phyloP scores from a whole-genome alignment of 2,113 vertebrate genomes.

The Albula glossodonta region DNA sequence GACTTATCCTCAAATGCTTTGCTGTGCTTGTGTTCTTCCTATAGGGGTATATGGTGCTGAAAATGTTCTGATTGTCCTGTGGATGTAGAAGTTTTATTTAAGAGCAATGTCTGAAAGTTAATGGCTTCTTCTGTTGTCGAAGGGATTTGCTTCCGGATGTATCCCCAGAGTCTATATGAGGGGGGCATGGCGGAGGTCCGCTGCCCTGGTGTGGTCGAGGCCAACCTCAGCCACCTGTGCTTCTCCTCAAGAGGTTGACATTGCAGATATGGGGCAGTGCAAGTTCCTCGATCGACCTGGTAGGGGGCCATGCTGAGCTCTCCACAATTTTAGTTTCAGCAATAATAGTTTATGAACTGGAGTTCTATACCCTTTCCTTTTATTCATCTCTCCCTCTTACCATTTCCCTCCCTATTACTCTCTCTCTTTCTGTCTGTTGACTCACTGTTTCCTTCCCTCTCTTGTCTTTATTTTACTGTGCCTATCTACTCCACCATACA shows the following conservation, averaged over 20 bases:
- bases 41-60: no score
- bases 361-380: background rate
- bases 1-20: no score
- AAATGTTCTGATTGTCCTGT: no score
- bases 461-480: background rate
- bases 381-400: background rate
- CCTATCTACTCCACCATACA: background rate
- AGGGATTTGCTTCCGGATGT: conserved; percentile 89
- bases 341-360: background rate
- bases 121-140: background rate
- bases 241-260: conserved; percentile 83
- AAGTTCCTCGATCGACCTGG: conserved; percentile 84
- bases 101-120: no score
- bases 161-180: conserved; percentile 74
- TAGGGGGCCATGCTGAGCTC: conserved; percentile 14
- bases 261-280: conserved; percentile 82
- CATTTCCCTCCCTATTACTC: background rate
- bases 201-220: conserved; percentile 77
- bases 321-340: background rate
- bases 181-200: conserved; percentile 67
- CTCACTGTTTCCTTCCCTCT: background rate
- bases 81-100: no score
- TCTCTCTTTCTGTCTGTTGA: background rate
- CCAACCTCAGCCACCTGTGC: conserved; percentile 83
- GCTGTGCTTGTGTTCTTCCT: no score